Evolutionary conservation across 2,113 vertebrate species (phyloP), one percentile per base, ranked within the genome.

Genomic region (Chaenocephalus aceratus): DNA sequence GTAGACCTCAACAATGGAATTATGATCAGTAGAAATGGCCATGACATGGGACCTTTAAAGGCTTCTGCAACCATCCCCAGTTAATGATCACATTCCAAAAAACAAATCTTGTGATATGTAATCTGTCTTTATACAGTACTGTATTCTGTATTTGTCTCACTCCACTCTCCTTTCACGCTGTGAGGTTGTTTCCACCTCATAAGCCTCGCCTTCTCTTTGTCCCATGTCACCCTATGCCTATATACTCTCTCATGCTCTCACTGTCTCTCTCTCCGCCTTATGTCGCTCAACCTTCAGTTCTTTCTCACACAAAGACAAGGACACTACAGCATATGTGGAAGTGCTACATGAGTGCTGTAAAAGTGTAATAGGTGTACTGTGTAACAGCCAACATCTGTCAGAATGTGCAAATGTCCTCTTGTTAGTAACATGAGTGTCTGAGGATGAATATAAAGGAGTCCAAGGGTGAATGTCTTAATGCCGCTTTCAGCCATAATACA

Each of bases 201-300:
- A 41, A 63, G 59, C 21, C 15, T 74, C 8, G 3, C 21, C 23
- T 57, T 56, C 4, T 52, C 58, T 65, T 76, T 76, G 72, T 71
- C 65, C 34, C 48, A 16, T 10, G 45, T 9, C 2, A 15, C 15
- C 48, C 5, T 5, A 8, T 7, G 26, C 26, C 26, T 26, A 21
- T 21, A 0, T 6, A 26, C 54, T 57, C 54, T 51, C 49, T 18
- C 6, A 16, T 16, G 6, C 49, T 7, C 15, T 51, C 49, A 2
- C 49, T 18, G 6, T 51, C 66, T 18, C 36, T 21, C 34, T 16
- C 54, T 60, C 18, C 11, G 34, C 36, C 45, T 63, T 51, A 44
- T 70, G 52, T 70, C 64, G 14, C 60, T 18, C 48, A 61, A 72
- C 66, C 66, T 76, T 76, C 79, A 76, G 52, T 8, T 71, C 59